Conservation (phyloP, 2,113 vertebrate species). For the Marcusenius ussheri region DNA sequence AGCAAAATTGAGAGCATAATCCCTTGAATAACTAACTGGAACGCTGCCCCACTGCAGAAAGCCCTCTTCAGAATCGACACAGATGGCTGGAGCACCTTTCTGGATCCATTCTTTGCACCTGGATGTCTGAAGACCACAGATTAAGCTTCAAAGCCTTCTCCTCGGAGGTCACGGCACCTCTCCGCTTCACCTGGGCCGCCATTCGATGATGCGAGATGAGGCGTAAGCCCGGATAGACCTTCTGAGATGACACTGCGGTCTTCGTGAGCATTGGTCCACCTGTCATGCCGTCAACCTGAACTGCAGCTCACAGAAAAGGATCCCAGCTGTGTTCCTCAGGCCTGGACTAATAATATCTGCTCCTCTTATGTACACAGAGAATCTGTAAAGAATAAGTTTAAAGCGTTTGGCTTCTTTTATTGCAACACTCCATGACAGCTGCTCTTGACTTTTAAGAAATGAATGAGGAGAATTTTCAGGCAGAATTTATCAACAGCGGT, state of each 20-base stretch:
- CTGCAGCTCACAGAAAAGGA: neutral
- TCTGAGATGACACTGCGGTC: neutral
- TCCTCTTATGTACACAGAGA: neutral
- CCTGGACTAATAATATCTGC: neutral
- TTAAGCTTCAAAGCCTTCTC: neutral
- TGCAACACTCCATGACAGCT: neutral
- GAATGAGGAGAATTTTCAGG: neutral
- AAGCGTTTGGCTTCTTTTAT: neutral
- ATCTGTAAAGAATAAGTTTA: neutral
- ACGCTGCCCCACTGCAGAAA: neutral
- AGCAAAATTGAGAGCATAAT: neutral
- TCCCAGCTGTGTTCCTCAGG: neutral
- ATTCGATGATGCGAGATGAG: neutral
- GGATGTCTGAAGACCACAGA: neutral
- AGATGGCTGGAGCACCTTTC: neutral
- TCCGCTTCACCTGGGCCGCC: neutral
- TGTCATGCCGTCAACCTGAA: neutral
- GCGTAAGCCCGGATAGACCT: neutral
- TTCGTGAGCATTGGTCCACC: neutral
- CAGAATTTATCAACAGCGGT: neutral
- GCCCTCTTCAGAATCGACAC: neutral
- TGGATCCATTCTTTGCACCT: neutral
- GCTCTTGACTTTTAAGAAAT: neutral
- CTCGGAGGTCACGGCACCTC: neutral
- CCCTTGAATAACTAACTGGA: conserved; percentile 13